Evolutionary conservation across 2,797 vertebrate species (phyloP).

Genomic region (Ibycter americanus): DNA sequence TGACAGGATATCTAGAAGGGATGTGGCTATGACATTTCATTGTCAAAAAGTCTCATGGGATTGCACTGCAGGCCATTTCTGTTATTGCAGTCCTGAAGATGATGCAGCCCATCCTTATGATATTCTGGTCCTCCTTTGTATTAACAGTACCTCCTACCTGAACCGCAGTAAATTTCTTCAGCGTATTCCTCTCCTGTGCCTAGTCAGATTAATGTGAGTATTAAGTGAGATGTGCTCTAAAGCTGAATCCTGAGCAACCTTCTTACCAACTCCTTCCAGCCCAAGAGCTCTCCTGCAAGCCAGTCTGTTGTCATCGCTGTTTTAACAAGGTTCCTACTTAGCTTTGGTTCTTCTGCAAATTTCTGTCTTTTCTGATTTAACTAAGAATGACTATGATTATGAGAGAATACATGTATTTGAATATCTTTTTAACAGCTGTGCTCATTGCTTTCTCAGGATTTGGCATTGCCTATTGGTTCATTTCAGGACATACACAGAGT

Average conservation of each 20-base stretch:
- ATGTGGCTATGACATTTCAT: background rate
- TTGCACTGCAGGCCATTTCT: fast-evolving
- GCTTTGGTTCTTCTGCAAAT: background rate
- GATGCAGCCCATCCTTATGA: background rate
- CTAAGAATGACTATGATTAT: conserved; percentile 5
- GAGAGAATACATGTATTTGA: conserved; percentile 15
- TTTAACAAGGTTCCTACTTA: conserved; percentile 8
- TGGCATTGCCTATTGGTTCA: background rate
- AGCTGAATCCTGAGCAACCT: background rate
- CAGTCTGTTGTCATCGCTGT: background rate
- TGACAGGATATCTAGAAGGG: background rate
- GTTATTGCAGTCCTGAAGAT: background rate
- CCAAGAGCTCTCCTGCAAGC: conserved; percentile 14
- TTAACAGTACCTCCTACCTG: background rate
- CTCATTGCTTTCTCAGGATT: background rate
- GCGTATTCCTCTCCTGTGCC: background rate
- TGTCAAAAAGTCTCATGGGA: background rate
- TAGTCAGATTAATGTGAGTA: background rate
- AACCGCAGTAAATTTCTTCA: background rate
- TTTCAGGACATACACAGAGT: background rate
- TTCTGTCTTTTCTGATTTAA: conserved; percentile 18
- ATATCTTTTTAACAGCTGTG: conserved; percentile 33
- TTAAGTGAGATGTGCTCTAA: background rate
- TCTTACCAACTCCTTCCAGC: background rate
- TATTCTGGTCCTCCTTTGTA: background rate